Evolutionary conservation across 2,797 vertebrate species (phyloP), one percentile per base, ranked within the genome.

Genomic region (Spheniscus humboldti): DNA sequence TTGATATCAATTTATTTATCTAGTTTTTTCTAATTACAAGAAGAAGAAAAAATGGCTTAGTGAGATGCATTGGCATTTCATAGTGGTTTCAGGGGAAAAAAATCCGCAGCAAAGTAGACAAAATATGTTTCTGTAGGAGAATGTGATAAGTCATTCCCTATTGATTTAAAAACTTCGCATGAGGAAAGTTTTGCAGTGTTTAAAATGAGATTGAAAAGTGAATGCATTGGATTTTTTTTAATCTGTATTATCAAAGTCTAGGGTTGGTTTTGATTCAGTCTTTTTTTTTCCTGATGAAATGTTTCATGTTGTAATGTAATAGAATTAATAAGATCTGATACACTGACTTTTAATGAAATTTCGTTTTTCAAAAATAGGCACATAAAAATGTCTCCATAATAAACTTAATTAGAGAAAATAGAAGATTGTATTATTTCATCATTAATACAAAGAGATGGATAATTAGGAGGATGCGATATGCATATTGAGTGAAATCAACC

Each of bases 341-440:
- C 95, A 96, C 91, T 95, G 96, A 97, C 94, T 98, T 98, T 95
- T 97, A 98, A 98, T 98, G 97, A 96, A 98, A 98, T 98, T 98
- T 97, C 95, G 96, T 97, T 98, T 97, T 97, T 97, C 94, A 98
- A 97, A 98, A 98, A 97, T 97, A 98, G 97, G 82, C 97, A 94
- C 96, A 98, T 97, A 97, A 98, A 97, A 98, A 98, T 97, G 95
- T 96, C 96, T 98, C 96, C 94, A 96, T 98, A 98, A 98, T 98
- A 97, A 98, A 97, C 97, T 98, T 98, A 98, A 98, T 98, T 98
- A 98, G 97, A 95, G 97, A 98, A 98, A 98, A 98, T 97, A 97
- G 98, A 96, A 98, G 94, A 98, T 97, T 97, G 95, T 96, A 96
- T 97, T 97, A 97, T 97, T 98, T 98, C 97, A 97, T 88, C 97